Evolutionary conservation across 2,797 vertebrate genomes (phyloP).

Genomic region (Mastacembelus armatus): DNA sequence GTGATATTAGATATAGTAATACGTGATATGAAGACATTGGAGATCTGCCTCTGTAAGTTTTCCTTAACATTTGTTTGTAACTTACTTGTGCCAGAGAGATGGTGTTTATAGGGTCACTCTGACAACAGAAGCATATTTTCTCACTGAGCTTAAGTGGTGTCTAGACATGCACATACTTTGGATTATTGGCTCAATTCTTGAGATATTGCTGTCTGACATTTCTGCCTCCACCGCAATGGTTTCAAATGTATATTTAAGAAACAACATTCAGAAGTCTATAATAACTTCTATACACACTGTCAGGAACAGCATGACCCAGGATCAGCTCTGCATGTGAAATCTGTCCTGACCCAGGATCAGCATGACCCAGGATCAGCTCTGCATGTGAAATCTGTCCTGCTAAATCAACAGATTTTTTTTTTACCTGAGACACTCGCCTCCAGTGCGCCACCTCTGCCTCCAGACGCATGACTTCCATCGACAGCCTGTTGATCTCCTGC

Average conservation of each 20-base stretch:
- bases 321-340: not conserved
- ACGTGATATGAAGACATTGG: not conserved
- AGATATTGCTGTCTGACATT: not conserved
- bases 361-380: not conserved
- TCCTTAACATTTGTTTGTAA: not conserved
- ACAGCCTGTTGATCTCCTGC: slow-evolving; percentile 96
- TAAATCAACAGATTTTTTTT: not conserved
- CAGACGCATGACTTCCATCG: slow-evolving; percentile 89
- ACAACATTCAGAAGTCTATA: not conserved
- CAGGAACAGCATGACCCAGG: not conserved
- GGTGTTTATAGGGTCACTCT: not conserved
- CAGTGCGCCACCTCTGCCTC: slow-evolving; percentile 93
- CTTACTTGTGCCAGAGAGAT: not conserved
- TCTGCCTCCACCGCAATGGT: not conserved
- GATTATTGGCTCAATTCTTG: not conserved
- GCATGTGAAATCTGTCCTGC: not conserved
- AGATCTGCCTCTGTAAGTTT: not conserved
- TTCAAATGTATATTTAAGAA: not conserved
- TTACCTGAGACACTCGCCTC: slow-evolving; percentile 91
- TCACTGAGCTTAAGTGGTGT: too few relatives aligned
- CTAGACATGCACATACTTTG: not conserved
- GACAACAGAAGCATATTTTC: too few relatives aligned
- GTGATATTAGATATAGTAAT: too few relatives aligned
- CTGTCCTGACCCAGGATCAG: too few relatives aligned
- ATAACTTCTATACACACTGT: not conserved